Evolutionary conservation across 2,888 invertebrate species (phyloP), one percentile per base, ranked within the genome.

Genomic region (Lasius platythorax): DNA sequence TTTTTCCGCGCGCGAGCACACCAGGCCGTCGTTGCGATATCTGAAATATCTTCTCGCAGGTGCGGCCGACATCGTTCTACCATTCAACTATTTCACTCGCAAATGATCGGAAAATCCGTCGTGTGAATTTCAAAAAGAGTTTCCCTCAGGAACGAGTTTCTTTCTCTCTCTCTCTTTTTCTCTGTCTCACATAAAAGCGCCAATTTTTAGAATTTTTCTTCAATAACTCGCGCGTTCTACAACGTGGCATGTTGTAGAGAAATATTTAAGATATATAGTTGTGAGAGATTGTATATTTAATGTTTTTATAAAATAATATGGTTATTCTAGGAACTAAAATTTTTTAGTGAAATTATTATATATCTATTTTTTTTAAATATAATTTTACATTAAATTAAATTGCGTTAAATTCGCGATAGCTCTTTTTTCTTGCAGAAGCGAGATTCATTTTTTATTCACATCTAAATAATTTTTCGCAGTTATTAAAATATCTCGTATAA

Each of bases 71-170:
- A 78, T 76, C 87, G 64, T 40, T 70, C 40, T 33, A 30, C 33
- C 64, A 23, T 72, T 78, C 53, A 64, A 61, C 58, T 86, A 76
- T 81, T 86, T 84, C 68, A 66, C 61, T 81, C 72, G 61, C 79
- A 81, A 81, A 81, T 79, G 72, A 79, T 81, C 73, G 73, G 50
- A 72, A 81, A 81, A 81, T 81, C 78, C 72, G 79, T 72, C 73
- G 79, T 81, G 46, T 72, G 46, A 81, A 61, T 72, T 81, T 72
- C 73, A 46, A 70, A 66, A 61, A 81, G 46, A 72, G 37, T 61
- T 72, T 72, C 33, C 23, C 33, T 70, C 58, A 4, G 43, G 9
- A 78, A 33, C 43, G 28, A 18, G 6, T 68, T 15, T 30, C 58
- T 30, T 12, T 6, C 50, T n/a, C 53, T 50, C 8, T 50, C n/a